These are phyloP conservation scores for Acanthosepion lycidas DNA, from an alignment of 2,888 invertebrate species.

Conservation along the genomic window DNA sequence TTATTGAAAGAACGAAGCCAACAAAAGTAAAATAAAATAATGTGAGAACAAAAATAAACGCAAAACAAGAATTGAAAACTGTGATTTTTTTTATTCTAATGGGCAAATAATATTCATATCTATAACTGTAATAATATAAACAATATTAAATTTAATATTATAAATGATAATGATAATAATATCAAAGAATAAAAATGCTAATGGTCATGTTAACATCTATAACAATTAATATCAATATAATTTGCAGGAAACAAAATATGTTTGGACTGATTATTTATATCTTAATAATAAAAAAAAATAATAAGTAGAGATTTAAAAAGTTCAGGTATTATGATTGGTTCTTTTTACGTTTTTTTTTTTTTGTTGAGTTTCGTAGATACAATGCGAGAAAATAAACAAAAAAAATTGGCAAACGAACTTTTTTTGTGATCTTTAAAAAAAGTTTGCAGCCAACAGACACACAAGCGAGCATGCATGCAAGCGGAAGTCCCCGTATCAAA, in stretches of 20 bases:
- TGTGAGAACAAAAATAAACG: neutral
- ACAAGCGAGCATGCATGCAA: neutral
- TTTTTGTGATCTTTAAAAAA: neutral
- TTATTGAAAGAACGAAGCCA: too few relatives aligned
- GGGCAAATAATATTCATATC: neutral
- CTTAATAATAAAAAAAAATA: too few relatives aligned
- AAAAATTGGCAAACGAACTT: too few relatives aligned
- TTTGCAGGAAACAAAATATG: too few relatives aligned
- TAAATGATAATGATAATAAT: conserved; percentile 24
- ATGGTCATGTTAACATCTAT: too few relatives aligned
- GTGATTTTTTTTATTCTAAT: neutral
- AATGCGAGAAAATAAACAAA: too few relatives aligned
- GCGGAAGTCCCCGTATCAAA: neutral
- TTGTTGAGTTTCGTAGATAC: too few relatives aligned
- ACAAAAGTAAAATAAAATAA: neutral
- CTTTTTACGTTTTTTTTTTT: too few relatives aligned
- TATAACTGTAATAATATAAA: neutral
- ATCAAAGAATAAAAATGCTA: neutral
- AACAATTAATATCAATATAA: too few relatives aligned
- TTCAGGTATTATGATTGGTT: too few relatives aligned
- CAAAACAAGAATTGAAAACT: neutral
- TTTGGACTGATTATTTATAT: too few relatives aligned
- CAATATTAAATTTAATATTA: neutral
- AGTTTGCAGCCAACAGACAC: neutral
- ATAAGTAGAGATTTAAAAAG: too few relatives aligned